Evolutionary conservation across 2,888 invertebrate genomes (phyloP), one percentile per base, ranked within the genome.

Genomic region (Cephus spinipes): DNA sequence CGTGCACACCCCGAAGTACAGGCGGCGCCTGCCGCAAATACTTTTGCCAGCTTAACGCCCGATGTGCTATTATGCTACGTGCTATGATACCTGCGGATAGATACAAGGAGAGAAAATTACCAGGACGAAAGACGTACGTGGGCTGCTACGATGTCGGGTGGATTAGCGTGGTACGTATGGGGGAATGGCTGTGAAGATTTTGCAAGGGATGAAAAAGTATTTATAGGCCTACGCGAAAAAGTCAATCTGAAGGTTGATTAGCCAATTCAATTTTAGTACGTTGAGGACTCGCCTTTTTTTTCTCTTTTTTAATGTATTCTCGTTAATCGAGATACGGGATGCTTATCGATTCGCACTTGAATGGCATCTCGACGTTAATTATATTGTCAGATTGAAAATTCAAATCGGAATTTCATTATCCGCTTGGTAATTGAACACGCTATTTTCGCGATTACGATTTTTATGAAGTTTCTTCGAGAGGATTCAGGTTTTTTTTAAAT

Each of bases 41-140:
- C 80, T 86, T 86, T 87, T 86, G 83, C 86, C 86, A 86, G 83
- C 85, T 86, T 86, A 82, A 84, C 81, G 81, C 78, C 76, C 76
- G 69, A 80, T 79, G 75, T 75, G 79, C 76, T 79, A 78, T 77
- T 80, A 77, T 75, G 36, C 23, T 55, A 23, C 75, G 55, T 23
- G 75, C 31, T 31, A 69, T 69, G 69, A 69, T 69, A 69, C 40
- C 23, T 40, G 40, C 23, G 2, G 55, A 23, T 23, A 9, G 55
- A 9, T 55, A 9, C 55, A 3, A 55, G 55, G 55, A 55, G 9
- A 55, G 55, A 55, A 55, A 55, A 23, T 55, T 55, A 55, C 23
- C 9, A 2, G 55, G 23, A 55, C 1, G 23, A 55, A 23, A 23
- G 23, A 55, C 23, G 6, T 2, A 9, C 23, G 2, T 23, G 55